Percentiles rank a stretch among this genome's conserved stretches.
Evolutionary conservation across 2,888 invertebrate species (phyloP).

Genomic region (Entomobrya proxima): DNA sequence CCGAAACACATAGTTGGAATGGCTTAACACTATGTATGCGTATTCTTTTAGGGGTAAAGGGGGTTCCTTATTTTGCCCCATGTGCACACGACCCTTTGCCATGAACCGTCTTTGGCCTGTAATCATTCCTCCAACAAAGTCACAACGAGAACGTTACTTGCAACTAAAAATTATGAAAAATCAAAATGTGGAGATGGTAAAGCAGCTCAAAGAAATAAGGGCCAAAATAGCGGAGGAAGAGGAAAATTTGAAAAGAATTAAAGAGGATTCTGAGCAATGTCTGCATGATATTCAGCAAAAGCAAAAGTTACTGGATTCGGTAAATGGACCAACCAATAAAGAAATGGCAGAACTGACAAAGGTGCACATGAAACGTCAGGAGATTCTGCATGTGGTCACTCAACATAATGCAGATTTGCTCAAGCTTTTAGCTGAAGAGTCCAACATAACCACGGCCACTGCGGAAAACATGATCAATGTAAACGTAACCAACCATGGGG

Average conservation of each 20-base stretch:
- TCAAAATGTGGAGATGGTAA: slow-evolving; percentile 57
- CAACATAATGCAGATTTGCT: slow-evolving; percentile 68
- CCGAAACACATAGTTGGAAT: neutral
- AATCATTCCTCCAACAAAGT: slow-evolving; percentile 60
- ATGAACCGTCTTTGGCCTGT: slow-evolving; percentile 62
- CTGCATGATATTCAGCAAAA: slow-evolving; percentile 63
- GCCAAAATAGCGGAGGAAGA: slow-evolving; percentile 52
- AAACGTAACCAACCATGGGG: neutral
- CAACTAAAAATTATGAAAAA: slow-evolving; percentile 52
- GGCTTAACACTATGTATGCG: neutral
- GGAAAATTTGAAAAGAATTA: slow-evolving; percentile 31
- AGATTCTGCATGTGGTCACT: slow-evolving; percentile 64
- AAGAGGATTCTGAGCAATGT: slow-evolving; percentile 59
- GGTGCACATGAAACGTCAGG: slow-evolving; percentile 60
- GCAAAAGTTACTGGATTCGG: slow-evolving; percentile 57
- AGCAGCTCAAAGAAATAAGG: slow-evolving; percentile 55
- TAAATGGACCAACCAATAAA: slow-evolving; percentile 60
- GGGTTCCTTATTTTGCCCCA: slow-evolving; percentile 62
- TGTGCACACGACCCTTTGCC: slow-evolving; percentile 60
- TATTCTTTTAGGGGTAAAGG: slow-evolving; percentile 45
- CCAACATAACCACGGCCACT: slow-evolving; percentile 11
- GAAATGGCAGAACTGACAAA: slow-evolving; percentile 63
- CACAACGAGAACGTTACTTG: slow-evolving; percentile 46
- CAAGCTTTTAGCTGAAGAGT: slow-evolving; percentile 57
- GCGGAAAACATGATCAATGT: neutral